Conservation (phyloP, 2,888 invertebrate species). For the Andrena minutula region DNA sequence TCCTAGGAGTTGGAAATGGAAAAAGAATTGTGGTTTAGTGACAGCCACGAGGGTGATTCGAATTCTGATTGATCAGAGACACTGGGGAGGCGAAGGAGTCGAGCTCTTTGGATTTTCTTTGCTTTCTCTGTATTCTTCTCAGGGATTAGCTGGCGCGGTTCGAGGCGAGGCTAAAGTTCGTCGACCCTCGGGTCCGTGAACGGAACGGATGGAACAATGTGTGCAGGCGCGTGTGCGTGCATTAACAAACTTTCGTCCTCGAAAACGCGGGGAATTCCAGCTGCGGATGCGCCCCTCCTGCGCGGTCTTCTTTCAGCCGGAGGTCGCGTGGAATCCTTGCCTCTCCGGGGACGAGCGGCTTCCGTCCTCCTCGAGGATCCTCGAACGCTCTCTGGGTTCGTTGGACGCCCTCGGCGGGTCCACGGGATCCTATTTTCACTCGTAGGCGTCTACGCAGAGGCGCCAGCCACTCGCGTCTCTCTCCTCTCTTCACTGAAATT, state of each 20-base stretch:
- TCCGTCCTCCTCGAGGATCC: slow-evolving; percentile 42
- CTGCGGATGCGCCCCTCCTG: not conserved
- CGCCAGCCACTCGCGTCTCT: not conserved
- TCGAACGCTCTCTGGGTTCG: not conserved
- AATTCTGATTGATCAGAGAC: not conserved
- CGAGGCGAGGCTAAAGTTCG: slow-evolving; percentile 17
- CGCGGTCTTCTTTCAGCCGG: not conserved
- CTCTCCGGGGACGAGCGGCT: slow-evolving; percentile 39
- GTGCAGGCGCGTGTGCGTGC: slow-evolving; percentile 47
- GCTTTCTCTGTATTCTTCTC: not conserved
- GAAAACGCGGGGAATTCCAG: slow-evolving; percentile 31
- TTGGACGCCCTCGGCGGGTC: not conserved
- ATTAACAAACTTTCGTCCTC: slow-evolving; percentile 38
- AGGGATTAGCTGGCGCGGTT: not conserved
- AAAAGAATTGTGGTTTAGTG: not conserved
- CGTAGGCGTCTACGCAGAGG: not conserved
- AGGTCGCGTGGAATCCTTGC: slow-evolving; percentile 6
- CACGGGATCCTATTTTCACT: not conserved
- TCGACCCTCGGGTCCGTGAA: slow-evolving; percentile 32
- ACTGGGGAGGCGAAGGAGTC: not conserved
- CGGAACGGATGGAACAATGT: slow-evolving; percentile 31
- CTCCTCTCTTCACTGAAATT: slow-evolving; percentile 60
- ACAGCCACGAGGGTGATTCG: no score
- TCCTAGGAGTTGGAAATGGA: slow-evolving; percentile 10
- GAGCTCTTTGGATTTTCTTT: not conserved